Evolutionary conservation across 2,797 vertebrate species (phyloP).

Genomic region (Tenualosa ilisha): DNA sequence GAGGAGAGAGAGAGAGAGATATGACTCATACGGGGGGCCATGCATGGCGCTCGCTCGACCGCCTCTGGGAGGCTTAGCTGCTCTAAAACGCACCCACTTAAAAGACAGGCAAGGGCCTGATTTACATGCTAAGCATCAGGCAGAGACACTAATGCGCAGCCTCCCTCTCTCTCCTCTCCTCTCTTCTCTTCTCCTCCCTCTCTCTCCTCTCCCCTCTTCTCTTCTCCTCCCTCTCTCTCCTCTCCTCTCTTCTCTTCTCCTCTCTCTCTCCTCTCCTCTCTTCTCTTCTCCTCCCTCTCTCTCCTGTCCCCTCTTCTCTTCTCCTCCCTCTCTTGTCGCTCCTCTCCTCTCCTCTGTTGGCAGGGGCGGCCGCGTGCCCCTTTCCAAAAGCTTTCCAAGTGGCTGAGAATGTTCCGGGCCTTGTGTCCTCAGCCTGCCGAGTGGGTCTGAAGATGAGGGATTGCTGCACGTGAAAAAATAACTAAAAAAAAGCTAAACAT

Average conservation of each 20-base stretch:
- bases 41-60: neutral
- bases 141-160: slow-evolving; percentile 21
- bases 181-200: neutral
- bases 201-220: neutral
- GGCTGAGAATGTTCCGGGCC: neutral
- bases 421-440: neutral
- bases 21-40: slow-evolving; percentile 47
- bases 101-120: slow-evolving; percentile 35
- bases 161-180: neutral
- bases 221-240: neutral
- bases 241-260: neutral
- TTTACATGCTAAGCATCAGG: slow-evolving; percentile 28
- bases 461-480: neutral
- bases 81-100: slow-evolving; percentile 38
- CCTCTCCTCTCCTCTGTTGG: neutral
- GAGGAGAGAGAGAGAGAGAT: slow-evolving; percentile 26
- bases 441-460: neutral
- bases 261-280: neutral
- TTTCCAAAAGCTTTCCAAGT: neutral
- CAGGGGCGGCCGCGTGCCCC: neutral
- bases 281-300: neutral
- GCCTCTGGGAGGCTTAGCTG: slow-evolving; percentile 31
- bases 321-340: neutral
- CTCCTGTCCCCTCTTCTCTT: neutral
- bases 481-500: neutral